A percentile compares a stretch with the other conserved stretches of the same genome.
Conservation (phyloP, 2,888 invertebrate genomes). For the Philereme transversata region DNA sequence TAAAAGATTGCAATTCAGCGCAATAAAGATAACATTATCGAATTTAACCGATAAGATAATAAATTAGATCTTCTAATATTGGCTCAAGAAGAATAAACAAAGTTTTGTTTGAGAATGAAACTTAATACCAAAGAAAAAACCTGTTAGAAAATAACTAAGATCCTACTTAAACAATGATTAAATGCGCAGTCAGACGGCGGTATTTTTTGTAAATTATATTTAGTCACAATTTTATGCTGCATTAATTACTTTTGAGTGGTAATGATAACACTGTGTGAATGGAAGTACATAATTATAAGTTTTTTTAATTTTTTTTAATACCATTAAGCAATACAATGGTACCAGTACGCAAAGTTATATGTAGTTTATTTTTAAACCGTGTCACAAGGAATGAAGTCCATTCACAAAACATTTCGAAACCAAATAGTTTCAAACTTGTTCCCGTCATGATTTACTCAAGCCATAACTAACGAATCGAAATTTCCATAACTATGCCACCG, state of each 20-base stretch:
- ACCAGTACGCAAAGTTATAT: neutral
- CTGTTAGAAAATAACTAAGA: neutral
- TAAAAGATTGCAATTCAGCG: slow-evolving; percentile 21
- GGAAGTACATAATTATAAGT: neutral
- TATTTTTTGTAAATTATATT: neutral
- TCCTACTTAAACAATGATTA: neutral
- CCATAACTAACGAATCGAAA: slow-evolving; percentile 20
- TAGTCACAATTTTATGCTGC: neutral
- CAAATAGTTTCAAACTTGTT: slow-evolving; percentile 16
- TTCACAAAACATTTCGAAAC: slow-evolving; percentile 8
- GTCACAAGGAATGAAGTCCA: slow-evolving; percentile 4
- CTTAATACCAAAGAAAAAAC: neutral
- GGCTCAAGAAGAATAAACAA: slow-evolving; percentile 3
- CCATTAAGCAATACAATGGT: neutral
- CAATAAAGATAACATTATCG: slow-evolving; percentile 29
- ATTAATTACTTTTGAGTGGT: slow-evolving; percentile 1
- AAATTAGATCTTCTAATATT: neutral
- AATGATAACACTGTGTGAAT: neutral
- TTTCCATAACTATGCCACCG: slow-evolving; percentile 21
- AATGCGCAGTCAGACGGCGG: neutral
- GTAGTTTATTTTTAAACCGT: neutral
- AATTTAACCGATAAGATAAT: slow-evolving; percentile 1
- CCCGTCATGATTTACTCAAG: slow-evolving; percentile 15
- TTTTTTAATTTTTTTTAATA: neutral
- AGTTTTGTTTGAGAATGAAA: neutral